Evolutionary conservation across 2,113 vertebrate genomes (phyloP).

Genomic region (Ochotona princeps): DNA sequence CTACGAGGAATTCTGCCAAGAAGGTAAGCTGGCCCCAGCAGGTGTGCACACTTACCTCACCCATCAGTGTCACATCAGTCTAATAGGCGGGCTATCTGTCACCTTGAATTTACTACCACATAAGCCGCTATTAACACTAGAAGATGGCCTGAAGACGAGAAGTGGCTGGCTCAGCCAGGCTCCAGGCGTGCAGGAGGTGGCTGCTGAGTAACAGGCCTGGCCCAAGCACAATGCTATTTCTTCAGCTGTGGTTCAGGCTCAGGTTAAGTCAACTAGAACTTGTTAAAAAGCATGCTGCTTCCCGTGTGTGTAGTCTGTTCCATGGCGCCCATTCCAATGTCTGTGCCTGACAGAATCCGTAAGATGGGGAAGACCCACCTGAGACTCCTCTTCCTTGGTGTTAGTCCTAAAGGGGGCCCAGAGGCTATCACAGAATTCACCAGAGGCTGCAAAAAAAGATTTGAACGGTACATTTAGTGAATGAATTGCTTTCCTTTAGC

Average conservation of each 20-base stretch:
- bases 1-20: constrained; percentile 84
- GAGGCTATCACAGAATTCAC: not conserved
- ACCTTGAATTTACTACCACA: not conserved
- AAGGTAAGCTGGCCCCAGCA: constrained; percentile 84
- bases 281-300: not conserved
- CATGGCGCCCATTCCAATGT: no score
- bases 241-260: not conserved
- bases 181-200: not conserved
- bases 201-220: accelerated
- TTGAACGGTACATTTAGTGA: not conserved
- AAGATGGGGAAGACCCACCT: not conserved
- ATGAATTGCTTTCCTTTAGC: not conserved
- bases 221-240: not conserved
- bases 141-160: not conserved
- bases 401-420: not conserved
- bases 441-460: not conserved
- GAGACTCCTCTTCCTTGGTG: not conserved
- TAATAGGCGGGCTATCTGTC: not conserved
- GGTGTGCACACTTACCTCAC: not conserved
- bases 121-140: not conserved
- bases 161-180: not conserved
- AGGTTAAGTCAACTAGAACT: not conserved
- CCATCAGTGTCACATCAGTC: not conserved
- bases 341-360: not conserved
- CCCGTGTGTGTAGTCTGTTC: not conserved